Percentiles rank a stretch among this genome's conserved stretches.
phyloP scores from a whole-genome alignment of 1,140 invertebrate species.

The Homalodisca vitripennis region DNA sequence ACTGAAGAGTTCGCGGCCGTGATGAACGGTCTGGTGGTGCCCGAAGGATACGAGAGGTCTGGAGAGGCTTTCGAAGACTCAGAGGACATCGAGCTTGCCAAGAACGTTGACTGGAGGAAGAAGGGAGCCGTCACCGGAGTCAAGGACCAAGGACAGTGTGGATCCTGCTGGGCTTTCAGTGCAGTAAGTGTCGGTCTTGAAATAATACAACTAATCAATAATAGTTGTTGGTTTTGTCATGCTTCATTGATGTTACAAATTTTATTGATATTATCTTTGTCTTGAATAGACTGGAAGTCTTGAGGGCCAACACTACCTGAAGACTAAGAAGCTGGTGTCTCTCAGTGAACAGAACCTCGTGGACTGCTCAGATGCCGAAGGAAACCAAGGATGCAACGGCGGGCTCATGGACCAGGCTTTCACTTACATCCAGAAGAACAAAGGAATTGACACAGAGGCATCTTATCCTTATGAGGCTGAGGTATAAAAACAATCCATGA shows the following conservation, averaged over 20 bases:
- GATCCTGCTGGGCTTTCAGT: slow-evolving; percentile 52
- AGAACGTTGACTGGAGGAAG: slow-evolving; percentile 61
- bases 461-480: too few species aligned
- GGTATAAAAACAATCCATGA: slow-evolving; percentile 57
- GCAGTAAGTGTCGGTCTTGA: not conserved
- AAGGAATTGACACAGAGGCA: too few species aligned
- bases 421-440: not conserved
- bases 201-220: not conserved
- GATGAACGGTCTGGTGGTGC: too few species aligned
- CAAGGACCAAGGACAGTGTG: slow-evolving; percentile 67
- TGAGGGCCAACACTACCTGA: too few species aligned
- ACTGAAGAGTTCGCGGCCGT: too few species aligned
- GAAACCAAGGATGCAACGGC: not conserved
- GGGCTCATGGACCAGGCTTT: not conserved
- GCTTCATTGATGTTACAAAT: too few species aligned
- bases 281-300: too few species aligned
- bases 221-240: not conserved
- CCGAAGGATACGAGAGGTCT: too few species aligned
- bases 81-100: not conserved
- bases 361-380: not conserved
- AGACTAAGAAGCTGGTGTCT: too few species aligned
- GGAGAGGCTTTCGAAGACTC: not conserved
- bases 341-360: too few species aligned
- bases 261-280: too few species aligned
- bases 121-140: slow-evolving; percentile 66